These are phyloP conservation scores for Champsocephalus esox DNA, from an alignment of 2,797 vertebrate species.

Conservation along the genomic window DNA sequence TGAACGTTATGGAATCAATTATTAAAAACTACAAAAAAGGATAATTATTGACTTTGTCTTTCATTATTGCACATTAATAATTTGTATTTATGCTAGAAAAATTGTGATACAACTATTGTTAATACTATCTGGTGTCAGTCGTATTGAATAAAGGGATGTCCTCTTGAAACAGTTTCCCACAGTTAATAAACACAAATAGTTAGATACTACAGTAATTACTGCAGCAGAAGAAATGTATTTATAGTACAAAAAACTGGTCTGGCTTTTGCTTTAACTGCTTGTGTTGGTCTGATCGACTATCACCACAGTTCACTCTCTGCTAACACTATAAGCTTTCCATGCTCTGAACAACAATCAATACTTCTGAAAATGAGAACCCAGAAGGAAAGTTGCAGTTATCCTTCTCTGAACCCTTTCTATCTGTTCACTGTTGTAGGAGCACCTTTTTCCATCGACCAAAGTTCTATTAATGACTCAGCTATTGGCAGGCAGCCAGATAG, in stretches of 20 bases:
- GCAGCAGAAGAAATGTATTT: constrained; percentile 3
- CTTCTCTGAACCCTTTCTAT: not conserved
- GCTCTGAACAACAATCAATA: constrained; percentile 52
- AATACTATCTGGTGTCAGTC: not conserved
- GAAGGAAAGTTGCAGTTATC: constrained; percentile 27
- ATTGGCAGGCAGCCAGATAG: constrained; percentile 45
- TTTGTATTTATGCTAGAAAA: not conserved
- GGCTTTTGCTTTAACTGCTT: constrained; percentile 5
- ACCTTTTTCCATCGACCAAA: constrained; percentile 35
- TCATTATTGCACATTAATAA: not conserved
- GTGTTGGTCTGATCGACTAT: constrained; percentile 29
- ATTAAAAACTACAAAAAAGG: not conserved
- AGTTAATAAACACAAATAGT: constrained; percentile 14
- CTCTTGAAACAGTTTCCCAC: constrained; percentile 1
- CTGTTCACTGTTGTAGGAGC: constrained; percentile 14
- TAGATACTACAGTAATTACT: not conserved
- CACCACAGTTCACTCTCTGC: constrained; percentile 31
- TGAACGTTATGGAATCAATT: not conserved
- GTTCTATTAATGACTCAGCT: constrained; percentile 41
- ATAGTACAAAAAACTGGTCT: not conserved
- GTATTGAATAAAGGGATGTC: not conserved
- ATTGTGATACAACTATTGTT: not conserved
- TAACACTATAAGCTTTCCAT: constrained; percentile 48
- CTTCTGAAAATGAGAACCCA: constrained; percentile 51
- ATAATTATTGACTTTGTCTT: not conserved